A percentile compares a stretch with the other conserved stretches of the same genome.
phyloP scores from a whole-genome alignment of 1,140 invertebrate species.

The Neodiprion pinetum region DNA sequence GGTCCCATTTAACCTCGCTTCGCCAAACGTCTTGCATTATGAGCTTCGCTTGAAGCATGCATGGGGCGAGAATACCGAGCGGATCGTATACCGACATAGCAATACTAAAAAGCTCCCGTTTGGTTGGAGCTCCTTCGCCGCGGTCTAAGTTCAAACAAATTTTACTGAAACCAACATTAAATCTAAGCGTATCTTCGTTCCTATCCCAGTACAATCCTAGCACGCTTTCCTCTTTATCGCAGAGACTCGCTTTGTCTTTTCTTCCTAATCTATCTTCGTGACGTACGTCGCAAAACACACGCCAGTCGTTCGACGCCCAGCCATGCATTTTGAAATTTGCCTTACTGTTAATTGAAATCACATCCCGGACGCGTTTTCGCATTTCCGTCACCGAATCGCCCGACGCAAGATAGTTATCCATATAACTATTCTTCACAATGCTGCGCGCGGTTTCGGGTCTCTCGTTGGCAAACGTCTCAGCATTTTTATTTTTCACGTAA shows the following conservation, averaged over 20 bases:
- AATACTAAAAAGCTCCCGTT: slow-evolving; percentile 27
- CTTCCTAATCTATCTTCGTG: neutral
- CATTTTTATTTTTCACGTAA: slow-evolving; percentile 20
- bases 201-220: slow-evolving; percentile 26
- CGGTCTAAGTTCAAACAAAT: neutral
- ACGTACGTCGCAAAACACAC: neutral
- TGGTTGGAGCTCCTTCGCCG: slow-evolving; percentile 22
- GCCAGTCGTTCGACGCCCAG: slow-evolving; percentile 15
- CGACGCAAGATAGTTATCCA: neutral
- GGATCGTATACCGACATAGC: slow-evolving; percentile 47
- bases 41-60: slow-evolving; percentile 39
- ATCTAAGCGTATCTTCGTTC: slow-evolving; percentile 17
- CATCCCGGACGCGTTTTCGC: neutral
- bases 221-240: slow-evolving; percentile 2
- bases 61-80: slow-evolving; percentile 41
- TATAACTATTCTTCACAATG: neutral
- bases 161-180: slow-evolving; percentile 8
- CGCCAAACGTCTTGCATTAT: slow-evolving; percentile 51
- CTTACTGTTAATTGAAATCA: neutral
- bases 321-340: slow-evolving; percentile 12
- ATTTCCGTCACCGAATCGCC: neutral
- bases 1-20: slow-evolving; percentile 45
- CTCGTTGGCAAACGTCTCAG: neutral
- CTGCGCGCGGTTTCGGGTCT: neutral
- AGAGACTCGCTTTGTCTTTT: neutral